Evolutionary conservation across 2,797 vertebrate genomes (phyloP).

Genomic region (Sebastiscus tertius): DNA sequence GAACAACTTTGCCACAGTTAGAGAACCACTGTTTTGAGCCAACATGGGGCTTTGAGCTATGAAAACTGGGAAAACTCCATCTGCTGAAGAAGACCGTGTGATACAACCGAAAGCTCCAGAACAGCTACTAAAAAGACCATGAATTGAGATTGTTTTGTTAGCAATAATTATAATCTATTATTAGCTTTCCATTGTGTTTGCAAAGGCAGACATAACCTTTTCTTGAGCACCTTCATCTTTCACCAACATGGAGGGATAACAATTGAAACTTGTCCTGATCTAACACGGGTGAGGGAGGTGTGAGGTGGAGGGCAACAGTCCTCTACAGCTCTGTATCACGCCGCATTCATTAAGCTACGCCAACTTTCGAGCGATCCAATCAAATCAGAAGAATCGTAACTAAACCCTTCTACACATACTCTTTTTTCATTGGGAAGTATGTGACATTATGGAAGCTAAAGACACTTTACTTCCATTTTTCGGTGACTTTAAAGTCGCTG

Average conservation of each 20-base stretch:
- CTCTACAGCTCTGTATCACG: not conserved
- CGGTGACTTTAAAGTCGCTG: not conserved
- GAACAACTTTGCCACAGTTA: fast-evolving
- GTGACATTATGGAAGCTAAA: not conserved
- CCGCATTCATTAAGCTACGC: not conserved
- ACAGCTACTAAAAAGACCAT: not conserved
- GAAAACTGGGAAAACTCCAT: not conserved
- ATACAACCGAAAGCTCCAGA: not conserved
- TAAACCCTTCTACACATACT: not conserved
- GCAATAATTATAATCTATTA: not conserved
- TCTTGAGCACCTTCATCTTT: not conserved
- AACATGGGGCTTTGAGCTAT: not conserved
- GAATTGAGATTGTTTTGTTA: not conserved
- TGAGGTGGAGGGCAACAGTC: not conserved
- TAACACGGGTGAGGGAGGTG: not conserved
- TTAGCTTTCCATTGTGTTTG: not conserved
- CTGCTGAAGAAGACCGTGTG: not conserved
- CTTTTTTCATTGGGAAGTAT: not conserved
- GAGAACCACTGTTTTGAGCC: too few species aligned
- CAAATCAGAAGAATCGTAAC: not conserved
- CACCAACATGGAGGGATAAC: not conserved
- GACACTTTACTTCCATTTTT: not conserved
- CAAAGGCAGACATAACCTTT: not conserved
- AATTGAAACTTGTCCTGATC: not conserved
- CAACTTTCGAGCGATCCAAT: not conserved